Conservation (phyloP, 2,113 vertebrate species). For the Sapajus apella region DNA sequence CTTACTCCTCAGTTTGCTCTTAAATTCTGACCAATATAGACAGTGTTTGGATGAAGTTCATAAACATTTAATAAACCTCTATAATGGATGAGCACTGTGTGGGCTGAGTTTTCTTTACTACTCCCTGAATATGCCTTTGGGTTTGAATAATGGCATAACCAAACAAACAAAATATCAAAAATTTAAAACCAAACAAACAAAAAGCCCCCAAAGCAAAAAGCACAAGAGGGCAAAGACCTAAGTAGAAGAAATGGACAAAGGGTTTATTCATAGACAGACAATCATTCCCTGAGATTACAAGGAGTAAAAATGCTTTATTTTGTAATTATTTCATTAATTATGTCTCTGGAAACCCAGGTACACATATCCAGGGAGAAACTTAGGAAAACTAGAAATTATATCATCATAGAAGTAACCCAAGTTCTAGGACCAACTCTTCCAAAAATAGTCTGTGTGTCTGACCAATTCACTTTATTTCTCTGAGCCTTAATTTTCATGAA, state of each 20-base stretch:
- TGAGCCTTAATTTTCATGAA: neutral
- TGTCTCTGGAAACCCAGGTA: neutral
- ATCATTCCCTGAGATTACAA: neutral
- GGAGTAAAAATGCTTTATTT: neutral
- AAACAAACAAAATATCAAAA: neutral
- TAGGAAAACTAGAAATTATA: neutral
- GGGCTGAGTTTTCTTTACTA: neutral
- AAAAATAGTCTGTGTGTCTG: neutral
- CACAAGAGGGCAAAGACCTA: neutral
- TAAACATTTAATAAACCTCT: neutral
- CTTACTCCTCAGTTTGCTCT: neutral
- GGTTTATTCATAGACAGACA: neutral
- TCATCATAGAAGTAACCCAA: neutral
- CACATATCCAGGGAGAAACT: neutral
- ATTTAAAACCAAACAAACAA: neutral
- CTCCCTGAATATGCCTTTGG: neutral
- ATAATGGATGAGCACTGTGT: too few relatives aligned
- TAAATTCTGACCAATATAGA: neutral
- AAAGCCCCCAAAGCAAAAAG: neutral
- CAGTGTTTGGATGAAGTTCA: neutral
- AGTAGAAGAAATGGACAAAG: neutral
- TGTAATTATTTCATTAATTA: neutral
- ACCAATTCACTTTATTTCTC: neutral
- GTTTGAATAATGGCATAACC: neutral
- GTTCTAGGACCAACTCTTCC: neutral